Conservation (phyloP, 2,888 invertebrate species). For the Leucophenga montana region DNA sequence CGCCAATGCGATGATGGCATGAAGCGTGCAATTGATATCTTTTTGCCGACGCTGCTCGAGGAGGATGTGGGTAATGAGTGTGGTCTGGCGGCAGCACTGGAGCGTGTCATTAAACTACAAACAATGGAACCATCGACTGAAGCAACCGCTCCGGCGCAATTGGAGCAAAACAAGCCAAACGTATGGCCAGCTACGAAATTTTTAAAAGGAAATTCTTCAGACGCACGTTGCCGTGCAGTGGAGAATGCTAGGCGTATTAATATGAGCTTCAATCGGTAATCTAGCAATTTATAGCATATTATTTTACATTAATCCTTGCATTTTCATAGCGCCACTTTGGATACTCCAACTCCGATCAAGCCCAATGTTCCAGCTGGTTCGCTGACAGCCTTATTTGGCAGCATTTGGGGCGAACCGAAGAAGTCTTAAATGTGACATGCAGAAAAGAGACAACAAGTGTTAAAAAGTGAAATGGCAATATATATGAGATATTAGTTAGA, state of each 20-base stretch:
- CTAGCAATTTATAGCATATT: too few relatives aligned
- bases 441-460: too few relatives aligned
- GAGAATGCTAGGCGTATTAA: background rate
- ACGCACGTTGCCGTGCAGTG: background rate
- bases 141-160: background rate
- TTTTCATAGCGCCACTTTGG: too few relatives aligned
- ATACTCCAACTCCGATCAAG: too few relatives aligned
- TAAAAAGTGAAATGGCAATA: too few relatives aligned
- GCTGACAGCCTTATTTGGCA: too few relatives aligned
- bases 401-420: too few relatives aligned
- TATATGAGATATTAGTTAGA: too few relatives aligned
- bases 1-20: background rate
- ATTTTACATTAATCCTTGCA: too few relatives aligned
- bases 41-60: background rate
- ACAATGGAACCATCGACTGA: too few relatives aligned
- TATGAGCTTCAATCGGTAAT: slow-evolving; percentile 9
- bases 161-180: background rate
- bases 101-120: background rate
- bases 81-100: background rate
- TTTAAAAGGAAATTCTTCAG: background rate
- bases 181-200: background rate
- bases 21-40: slow-evolving; percentile 1
- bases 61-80: background rate
- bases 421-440: too few relatives aligned
- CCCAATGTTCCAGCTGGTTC: too few relatives aligned